Evolutionary conservation across 1,140 invertebrate genomes (phyloP).

Genomic region (Drosophila pachea): DNA sequence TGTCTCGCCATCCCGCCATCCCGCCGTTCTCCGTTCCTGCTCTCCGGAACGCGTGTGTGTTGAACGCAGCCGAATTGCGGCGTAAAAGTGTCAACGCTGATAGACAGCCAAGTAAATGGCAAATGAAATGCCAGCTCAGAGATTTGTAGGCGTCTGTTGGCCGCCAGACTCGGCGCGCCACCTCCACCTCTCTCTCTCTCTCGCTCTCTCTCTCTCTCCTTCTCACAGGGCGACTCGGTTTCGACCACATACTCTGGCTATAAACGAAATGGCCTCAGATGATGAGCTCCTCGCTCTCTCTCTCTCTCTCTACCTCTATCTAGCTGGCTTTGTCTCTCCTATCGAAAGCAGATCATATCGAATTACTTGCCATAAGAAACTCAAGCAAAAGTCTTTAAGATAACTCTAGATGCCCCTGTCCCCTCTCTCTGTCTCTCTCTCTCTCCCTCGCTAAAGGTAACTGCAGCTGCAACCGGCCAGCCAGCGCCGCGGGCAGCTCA

Average conservation of each 20-base stretch:
- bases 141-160: slow-evolving; percentile 34
- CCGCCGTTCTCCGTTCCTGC: no score
- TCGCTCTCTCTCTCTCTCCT: no score
- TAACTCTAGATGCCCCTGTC: neutral
- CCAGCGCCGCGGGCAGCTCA: neutral
- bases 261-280: slow-evolving; percentile 2
- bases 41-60: neutral
- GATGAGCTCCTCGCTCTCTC: neutral
- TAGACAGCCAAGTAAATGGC: slow-evolving; percentile 40
- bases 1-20: neutral
- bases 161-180: neutral
- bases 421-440: neutral
- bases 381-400: neutral
- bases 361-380: slow-evolving; percentile 2
- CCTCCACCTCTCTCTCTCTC: no score
- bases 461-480: slow-evolving; percentile 2
- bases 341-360: slow-evolving; percentile 12
- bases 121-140: slow-evolving; percentile 31
- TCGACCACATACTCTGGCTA: neutral
- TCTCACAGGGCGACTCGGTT: no score
- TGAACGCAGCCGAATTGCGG: neutral
- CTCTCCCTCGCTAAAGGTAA: neutral
- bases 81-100: slow-evolving; percentile 39
- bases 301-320: neutral
- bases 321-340: neutral